phyloP scores from a whole-genome alignment of 2,888 invertebrate genomes.

The Pristionchus fissidentatus region DNA sequence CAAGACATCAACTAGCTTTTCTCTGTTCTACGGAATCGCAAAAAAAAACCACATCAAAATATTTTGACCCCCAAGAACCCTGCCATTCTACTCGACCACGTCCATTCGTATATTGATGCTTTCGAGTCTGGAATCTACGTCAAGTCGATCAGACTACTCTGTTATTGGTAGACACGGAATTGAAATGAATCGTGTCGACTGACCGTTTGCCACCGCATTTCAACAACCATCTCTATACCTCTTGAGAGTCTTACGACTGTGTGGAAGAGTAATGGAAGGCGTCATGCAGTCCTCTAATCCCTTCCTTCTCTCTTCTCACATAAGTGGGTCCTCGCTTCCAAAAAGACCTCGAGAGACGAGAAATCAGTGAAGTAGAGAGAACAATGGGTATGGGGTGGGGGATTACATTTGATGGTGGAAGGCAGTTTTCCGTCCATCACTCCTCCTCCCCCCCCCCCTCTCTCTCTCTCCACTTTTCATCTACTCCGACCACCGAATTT shows the following conservation, averaged over 20 bases:
- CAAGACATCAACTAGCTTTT: no score
- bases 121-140: no score
- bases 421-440: neutral
- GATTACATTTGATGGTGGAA: constrained; percentile 31
- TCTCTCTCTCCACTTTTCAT: constrained; percentile 8
- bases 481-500: neutral
- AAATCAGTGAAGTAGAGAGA: constrained; percentile 29
- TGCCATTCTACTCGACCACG: no score
- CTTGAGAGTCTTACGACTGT: neutral
- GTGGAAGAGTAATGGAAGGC: neutral
- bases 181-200: no score
- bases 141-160: no score
- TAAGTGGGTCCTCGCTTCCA: neutral
- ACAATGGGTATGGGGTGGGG: constrained; percentile 1
- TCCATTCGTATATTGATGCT: no score
- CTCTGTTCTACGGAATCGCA: no score
- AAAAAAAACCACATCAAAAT: no score
- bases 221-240: no score
- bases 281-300: constrained; percentile 15
- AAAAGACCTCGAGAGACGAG: constrained; percentile 32
- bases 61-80: no score
- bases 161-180: no score
- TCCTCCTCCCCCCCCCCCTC: neutral
- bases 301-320: neutral
- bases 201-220: no score